Percentiles rank a stretch among this genome's conserved stretches.
Evolutionary conservation across 2,113 vertebrate genomes (phyloP).

Genomic region (Choloepus hoffmanni): DNA sequence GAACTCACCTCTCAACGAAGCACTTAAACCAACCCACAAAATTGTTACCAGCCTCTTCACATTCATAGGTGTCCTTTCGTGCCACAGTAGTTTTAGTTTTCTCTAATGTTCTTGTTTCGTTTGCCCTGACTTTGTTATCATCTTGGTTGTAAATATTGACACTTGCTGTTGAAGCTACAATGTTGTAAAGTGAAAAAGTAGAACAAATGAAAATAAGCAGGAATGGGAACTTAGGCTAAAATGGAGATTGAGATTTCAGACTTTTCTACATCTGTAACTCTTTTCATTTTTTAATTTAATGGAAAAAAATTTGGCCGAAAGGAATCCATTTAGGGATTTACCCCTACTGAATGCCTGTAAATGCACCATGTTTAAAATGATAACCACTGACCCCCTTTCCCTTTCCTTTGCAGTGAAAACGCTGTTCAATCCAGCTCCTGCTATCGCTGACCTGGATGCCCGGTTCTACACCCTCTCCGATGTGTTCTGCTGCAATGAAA

Average conservation of each 20-base stretch:
- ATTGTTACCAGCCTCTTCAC: neutral
- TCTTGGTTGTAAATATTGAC: neutral
- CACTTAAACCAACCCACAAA: slow-evolving; percentile 10
- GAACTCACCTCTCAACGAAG: neutral
- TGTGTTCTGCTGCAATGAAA: slow-evolving; percentile 99
- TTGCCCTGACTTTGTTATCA: neutral
- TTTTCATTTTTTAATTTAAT: neutral
- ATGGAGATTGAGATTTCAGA: neutral
- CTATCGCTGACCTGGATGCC: slow-evolving; percentile 91
- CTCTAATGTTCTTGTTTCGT: neutral
- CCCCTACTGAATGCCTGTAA: slow-evolving; percentile 25
- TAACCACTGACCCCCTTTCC: slow-evolving; percentile 39
- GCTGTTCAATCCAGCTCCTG: slow-evolving; percentile 97
- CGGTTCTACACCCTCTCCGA: slow-evolving; percentile 93
- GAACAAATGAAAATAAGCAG: neutral
- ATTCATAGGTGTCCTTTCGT: neutral
- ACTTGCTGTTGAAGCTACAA: slow-evolving; percentile 10
- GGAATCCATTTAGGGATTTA: neutral
- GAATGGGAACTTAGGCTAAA: neutral
- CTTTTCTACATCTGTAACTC: neutral
- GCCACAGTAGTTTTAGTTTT: neutral
- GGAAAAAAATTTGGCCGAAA: neutral
- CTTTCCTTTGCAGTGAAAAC: slow-evolving; percentile 92
- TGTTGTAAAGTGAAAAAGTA: neutral
- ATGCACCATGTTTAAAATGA: neutral